Conservation (phyloP, 1,140 invertebrate species). For the Aphelinus atriplicis region DNA sequence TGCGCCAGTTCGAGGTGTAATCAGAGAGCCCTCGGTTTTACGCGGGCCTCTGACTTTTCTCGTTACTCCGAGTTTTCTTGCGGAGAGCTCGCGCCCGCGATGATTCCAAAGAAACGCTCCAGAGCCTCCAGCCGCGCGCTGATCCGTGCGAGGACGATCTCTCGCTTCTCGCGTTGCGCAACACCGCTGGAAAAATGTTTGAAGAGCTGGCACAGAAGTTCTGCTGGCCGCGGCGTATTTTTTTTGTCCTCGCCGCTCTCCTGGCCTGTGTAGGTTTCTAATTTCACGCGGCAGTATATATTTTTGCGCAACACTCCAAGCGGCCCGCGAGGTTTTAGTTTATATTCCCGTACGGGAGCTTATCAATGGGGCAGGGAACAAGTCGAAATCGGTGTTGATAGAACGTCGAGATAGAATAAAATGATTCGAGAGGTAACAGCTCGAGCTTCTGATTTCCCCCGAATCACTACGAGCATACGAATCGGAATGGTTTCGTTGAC, state of each 20-base stretch:
- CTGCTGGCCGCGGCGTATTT: too few species aligned
- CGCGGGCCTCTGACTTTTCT: slow-evolving; percentile 22
- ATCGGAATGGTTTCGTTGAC: too few species aligned
- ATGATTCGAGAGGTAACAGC: too few species aligned
- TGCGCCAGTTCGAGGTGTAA: not conserved
- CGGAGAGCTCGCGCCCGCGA: not conserved
- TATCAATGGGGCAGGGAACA: too few species aligned
- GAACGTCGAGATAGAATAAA: too few species aligned
- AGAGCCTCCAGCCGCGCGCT: slow-evolving; percentile 8
- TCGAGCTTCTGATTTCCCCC: too few species aligned
- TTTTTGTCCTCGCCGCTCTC: not conserved
- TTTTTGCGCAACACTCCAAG: too few species aligned
- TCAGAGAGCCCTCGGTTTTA: slow-evolving; percentile 4
- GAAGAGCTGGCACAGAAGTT: not conserved
- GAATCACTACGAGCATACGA: too few species aligned
- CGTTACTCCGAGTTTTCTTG: slow-evolving; percentile 22
- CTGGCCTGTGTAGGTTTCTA: not conserved
- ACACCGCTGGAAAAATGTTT: not conserved
- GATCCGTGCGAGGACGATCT: not conserved
- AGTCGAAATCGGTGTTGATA: too few species aligned
- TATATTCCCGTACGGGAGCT: too few species aligned
- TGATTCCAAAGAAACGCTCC: slow-evolving; percentile 14
- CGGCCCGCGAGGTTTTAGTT: too few species aligned
- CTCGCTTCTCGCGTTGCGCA: not conserved
- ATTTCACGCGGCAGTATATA: not conserved